These are phyloP conservation scores for Drosophila birchii DNA, from an alignment of 2,888 invertebrate genomes.

Conservation along the genomic window DNA sequence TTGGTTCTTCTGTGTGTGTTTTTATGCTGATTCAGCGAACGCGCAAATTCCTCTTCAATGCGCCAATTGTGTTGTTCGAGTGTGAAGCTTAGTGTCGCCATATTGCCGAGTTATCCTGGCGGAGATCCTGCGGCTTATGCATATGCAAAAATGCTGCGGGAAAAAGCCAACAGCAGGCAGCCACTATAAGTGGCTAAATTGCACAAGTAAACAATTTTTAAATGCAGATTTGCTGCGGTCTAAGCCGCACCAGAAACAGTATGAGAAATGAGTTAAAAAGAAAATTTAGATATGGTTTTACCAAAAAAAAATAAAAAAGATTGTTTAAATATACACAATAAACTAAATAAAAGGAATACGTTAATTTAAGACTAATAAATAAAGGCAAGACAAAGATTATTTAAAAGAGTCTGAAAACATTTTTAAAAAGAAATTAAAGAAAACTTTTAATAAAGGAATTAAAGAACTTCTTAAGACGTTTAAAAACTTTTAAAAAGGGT, in stretches of 20 bases:
- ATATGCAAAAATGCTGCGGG: slow-evolving; percentile 61
- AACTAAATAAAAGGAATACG: background rate
- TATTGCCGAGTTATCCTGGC: slow-evolving; percentile 41
- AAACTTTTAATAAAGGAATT: too few species aligned
- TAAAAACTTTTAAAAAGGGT: too few species aligned
- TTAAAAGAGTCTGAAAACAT: too few species aligned
- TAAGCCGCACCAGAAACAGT: slow-evolving; percentile 3
- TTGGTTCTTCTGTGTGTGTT: background rate
- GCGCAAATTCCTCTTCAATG: slow-evolving; percentile 34
- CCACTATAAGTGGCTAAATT: slow-evolving; percentile 56
- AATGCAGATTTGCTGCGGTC: slow-evolving; percentile 28
- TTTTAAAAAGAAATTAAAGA: too few species aligned
- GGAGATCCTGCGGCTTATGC: slow-evolving; percentile 45
- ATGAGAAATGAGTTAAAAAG: background rate
- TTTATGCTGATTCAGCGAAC: slow-evolving; percentile 59
- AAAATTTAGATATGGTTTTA: background rate
- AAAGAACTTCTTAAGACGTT: too few species aligned
- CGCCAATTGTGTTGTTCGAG: slow-evolving; percentile 62
- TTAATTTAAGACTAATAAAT: too few species aligned
- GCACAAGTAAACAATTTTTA: slow-evolving; percentile 66
- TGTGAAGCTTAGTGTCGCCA: slow-evolving; percentile 66
- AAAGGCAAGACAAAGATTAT: too few species aligned
- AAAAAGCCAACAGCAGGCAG: background rate
- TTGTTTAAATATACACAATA: background rate
- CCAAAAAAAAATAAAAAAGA: too few species aligned